These are phyloP conservation scores for Ochotona princeps DNA, from an alignment of 2,113 vertebrate genomes.

Conservation along the genomic window DNA sequence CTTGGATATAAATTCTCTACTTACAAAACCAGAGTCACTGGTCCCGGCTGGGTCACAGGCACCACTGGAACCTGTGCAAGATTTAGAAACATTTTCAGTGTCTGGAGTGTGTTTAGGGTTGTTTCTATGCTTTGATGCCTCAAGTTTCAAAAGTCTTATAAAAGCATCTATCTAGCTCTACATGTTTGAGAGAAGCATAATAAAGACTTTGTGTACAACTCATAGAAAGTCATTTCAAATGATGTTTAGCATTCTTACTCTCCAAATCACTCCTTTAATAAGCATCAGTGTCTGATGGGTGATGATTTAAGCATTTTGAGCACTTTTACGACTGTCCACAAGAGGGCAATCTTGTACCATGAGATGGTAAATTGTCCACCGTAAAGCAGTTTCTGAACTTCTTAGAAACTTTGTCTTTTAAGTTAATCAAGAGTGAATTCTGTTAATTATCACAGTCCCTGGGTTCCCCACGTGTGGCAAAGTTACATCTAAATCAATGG, in stretches of 20 bases:
- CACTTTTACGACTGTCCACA: slow-evolving; percentile 47
- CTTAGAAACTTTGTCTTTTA: too few relatives aligned
- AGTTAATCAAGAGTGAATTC: background rate
- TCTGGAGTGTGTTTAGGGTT: too few relatives aligned
- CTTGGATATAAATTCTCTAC: slow-evolving; percentile 61
- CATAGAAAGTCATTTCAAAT: background rate
- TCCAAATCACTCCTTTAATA: background rate
- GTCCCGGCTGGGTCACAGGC: slow-evolving; percentile 90
- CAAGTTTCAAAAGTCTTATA: background rate
- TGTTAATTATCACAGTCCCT: background rate
- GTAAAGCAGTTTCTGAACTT: background rate
- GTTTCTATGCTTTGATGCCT: background rate
- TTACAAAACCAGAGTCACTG: slow-evolving; percentile 86
- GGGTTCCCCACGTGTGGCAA: background rate
- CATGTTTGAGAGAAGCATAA: background rate
- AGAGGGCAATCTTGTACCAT: slow-evolving; percentile 70
- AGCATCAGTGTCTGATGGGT: background rate
- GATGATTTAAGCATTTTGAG: background rate
- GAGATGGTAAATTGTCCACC: background rate
- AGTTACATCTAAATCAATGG: background rate
- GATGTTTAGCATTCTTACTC: background rate
- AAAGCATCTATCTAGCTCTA: background rate
- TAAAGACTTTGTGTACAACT: background rate
- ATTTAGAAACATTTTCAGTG: slow-evolving; percentile 58
- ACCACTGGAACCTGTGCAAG: slow-evolving; percentile 74